phyloP scores from a whole-genome alignment of 2,888 invertebrate species.

The Epirrita christyi region DNA sequence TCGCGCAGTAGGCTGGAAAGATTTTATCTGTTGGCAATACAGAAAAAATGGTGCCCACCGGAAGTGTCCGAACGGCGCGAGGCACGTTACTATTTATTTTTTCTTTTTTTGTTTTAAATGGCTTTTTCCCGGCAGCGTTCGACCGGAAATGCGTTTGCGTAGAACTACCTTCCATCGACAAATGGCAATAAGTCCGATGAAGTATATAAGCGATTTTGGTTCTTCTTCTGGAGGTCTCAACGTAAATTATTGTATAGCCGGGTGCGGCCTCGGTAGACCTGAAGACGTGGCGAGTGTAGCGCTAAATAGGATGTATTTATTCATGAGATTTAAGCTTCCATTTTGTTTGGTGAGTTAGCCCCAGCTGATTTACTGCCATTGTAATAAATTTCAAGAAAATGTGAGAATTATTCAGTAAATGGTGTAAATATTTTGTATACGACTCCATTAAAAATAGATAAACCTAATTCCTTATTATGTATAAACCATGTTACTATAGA shows the following conservation, averaged over 20 bases:
- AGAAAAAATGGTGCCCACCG: slow-evolving; percentile 85
- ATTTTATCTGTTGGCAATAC: slow-evolving; percentile 85
- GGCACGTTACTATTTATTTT: slow-evolving; percentile 80
- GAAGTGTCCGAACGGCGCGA: slow-evolving; percentile 84
- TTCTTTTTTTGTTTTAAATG: slow-evolving; percentile 84
- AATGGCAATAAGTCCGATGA: slow-evolving; percentile 66
- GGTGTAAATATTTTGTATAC: slow-evolving; percentile 47
- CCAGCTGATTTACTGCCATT: slow-evolving; percentile 78
- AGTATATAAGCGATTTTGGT: slow-evolving; percentile 65
- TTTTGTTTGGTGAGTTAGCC: slow-evolving; percentile 79
- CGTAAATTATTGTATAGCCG: slow-evolving; percentile 54
- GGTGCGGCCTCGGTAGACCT: slow-evolving; percentile 55
- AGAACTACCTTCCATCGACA: slow-evolving; percentile 70
- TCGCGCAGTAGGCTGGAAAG: slow-evolving; percentile 83
- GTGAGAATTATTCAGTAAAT: slow-evolving; percentile 61
- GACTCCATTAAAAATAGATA: slow-evolving; percentile 33
- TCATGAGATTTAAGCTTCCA: slow-evolving; percentile 80
- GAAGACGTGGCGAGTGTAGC: slow-evolving; percentile 71
- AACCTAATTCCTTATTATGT: slow-evolving; percentile 26
- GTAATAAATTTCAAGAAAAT: slow-evolving; percentile 77
- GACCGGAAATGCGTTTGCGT: slow-evolving; percentile 85
- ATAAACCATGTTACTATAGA: too few relatives aligned
- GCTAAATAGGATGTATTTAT: slow-evolving; percentile 84
- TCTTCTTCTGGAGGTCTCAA: slow-evolving; percentile 57
- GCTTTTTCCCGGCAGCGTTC: slow-evolving; percentile 83